Evolutionary conservation across 1,140 invertebrate genomes (phyloP).

Genomic region (Leptestheria dahalacensis): DNA sequence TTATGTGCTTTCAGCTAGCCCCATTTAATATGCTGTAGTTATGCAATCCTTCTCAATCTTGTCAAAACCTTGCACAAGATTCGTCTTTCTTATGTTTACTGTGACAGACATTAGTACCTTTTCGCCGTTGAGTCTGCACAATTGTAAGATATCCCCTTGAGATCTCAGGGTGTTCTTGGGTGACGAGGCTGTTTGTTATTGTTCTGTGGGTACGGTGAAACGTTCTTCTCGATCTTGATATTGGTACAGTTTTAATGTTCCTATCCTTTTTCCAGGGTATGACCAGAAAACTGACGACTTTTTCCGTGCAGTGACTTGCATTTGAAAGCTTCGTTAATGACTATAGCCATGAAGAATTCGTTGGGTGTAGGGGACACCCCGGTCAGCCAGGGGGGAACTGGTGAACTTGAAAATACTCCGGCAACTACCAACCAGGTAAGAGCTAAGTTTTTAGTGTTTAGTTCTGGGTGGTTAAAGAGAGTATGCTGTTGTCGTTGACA

Average conservation of each 20-base stretch:
- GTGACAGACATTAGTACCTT: too few species aligned
- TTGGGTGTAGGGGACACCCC: conserved; percentile 3
- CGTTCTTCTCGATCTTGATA: background rate
- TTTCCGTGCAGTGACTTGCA: background rate
- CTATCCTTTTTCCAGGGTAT: background rate
- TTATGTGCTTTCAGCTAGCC: too few species aligned
- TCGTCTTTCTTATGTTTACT: too few species aligned
- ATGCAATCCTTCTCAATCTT: background rate
- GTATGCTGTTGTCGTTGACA: background rate
- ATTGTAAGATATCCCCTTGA: too few species aligned
- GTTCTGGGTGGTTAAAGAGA: background rate
- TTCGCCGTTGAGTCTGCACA: too few species aligned
- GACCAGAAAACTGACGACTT: background rate
- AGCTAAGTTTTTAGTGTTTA: background rate
- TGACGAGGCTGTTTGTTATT: background rate
- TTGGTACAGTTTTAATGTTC: background rate
- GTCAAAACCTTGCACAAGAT: too few species aligned
- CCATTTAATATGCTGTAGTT: too few species aligned
- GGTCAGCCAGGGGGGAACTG: background rate
- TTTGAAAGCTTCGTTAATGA: conserved; percentile 3
- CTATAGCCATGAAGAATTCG: conserved; percentile 10
- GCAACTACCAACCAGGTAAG: background rate
- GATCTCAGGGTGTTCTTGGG: background rate
- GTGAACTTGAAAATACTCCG: background rate
- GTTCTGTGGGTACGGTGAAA: background rate